Percentiles rank a stretch among this genome's conserved stretches.
Evolutionary conservation across 2,888 invertebrate genomes (phyloP).

Genomic region (Ferdinandea cuprea): DNA sequence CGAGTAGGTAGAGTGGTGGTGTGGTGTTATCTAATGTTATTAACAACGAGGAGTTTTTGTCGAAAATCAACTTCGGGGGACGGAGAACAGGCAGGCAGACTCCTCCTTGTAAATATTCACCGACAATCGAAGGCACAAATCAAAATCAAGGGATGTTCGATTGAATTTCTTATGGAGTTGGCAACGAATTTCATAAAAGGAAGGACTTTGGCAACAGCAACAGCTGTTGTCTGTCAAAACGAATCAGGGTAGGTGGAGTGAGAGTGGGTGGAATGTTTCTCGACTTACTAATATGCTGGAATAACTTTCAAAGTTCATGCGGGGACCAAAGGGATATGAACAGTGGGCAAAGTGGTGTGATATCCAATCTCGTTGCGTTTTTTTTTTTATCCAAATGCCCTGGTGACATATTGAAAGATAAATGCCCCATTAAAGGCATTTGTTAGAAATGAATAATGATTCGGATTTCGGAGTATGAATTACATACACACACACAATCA

Average conservation of each 20-base stretch:
- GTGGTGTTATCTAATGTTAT: slow-evolving; percentile 57
- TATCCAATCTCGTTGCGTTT: slow-evolving; percentile 50
- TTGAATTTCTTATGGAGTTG: slow-evolving; percentile 34
- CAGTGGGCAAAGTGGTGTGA: slow-evolving; percentile 25
- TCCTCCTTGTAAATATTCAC: slow-evolving; percentile 20
- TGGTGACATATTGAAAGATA: slow-evolving; percentile 73
- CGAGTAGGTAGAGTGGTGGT: too few species aligned
- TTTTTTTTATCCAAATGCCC: slow-evolving; percentile 41
- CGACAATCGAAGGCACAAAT: slow-evolving; percentile 51
- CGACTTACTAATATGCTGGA: slow-evolving; percentile 30
- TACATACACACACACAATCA: slow-evolving; percentile 42
- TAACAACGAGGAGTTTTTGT: slow-evolving; percentile 44
- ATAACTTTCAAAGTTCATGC: slow-evolving; percentile 48
- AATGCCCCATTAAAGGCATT: slow-evolving; percentile 73
- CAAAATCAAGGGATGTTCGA: slow-evolving; percentile 57
- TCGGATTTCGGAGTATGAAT: slow-evolving; percentile 48
- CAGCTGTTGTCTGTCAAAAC: slow-evolving; percentile 56
- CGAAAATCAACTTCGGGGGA: slow-evolving; percentile 34
- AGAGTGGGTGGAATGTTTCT: slow-evolving; percentile 8
- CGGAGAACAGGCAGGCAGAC: neutral
- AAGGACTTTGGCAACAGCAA: slow-evolving; percentile 1
- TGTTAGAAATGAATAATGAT: slow-evolving; percentile 72
- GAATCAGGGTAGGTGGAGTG: slow-evolving; percentile 9
- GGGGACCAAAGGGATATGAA: slow-evolving; percentile 12
- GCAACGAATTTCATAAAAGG: slow-evolving; percentile 40